Percentiles rank a stretch among this genome's conserved stretches.
These are phyloP conservation scores for Leptopilina boulardi DNA, from an alignment of 1,140 invertebrate species.

Conservation along the genomic window DNA sequence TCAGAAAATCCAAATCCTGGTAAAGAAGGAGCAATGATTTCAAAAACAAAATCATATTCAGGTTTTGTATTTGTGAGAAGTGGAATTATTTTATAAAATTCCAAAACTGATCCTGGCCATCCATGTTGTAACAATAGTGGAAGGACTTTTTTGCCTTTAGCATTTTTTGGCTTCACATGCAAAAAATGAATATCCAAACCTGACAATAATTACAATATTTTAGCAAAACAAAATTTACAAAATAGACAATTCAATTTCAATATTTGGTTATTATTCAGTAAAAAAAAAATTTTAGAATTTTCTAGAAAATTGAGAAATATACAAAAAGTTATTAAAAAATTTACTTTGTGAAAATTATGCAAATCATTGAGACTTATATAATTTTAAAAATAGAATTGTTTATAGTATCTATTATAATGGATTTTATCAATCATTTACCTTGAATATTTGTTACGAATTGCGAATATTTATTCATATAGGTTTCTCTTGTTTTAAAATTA, in stretches of 20 bases:
- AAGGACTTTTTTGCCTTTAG: slow-evolving; percentile 73
- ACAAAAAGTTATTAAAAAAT: no score
- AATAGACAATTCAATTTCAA: slow-evolving; percentile 1
- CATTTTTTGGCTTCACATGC: slow-evolving; percentile 78
- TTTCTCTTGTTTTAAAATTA: slow-evolving; percentile 84
- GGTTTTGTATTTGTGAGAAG: slow-evolving; percentile 79
- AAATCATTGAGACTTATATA: no score
- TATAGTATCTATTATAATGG: background rate
- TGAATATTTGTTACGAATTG: slow-evolving; percentile 86
- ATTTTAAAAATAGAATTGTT: background rate
- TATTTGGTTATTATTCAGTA: no score
- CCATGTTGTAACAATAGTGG: slow-evolving; percentile 88
- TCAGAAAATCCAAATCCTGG: slow-evolving; percentile 92
- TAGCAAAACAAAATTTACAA: background rate
- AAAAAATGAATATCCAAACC: slow-evolving; percentile 87
- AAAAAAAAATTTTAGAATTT: no score
- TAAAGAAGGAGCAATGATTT: slow-evolving; percentile 87
- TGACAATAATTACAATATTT: slow-evolving; percentile 53
- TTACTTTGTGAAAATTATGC: no score
- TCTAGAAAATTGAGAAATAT: no score
- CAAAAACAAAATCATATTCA: slow-evolving; percentile 83
- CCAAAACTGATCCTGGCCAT: slow-evolving; percentile 90
- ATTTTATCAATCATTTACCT: slow-evolving; percentile 68
- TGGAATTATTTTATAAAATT: slow-evolving; percentile 87
- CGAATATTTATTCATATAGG: slow-evolving; percentile 82